Evolutionary conservation across 2,797 vertebrate genomes (phyloP).

Genomic region (Arnoldichthys spilopterus): DNA sequence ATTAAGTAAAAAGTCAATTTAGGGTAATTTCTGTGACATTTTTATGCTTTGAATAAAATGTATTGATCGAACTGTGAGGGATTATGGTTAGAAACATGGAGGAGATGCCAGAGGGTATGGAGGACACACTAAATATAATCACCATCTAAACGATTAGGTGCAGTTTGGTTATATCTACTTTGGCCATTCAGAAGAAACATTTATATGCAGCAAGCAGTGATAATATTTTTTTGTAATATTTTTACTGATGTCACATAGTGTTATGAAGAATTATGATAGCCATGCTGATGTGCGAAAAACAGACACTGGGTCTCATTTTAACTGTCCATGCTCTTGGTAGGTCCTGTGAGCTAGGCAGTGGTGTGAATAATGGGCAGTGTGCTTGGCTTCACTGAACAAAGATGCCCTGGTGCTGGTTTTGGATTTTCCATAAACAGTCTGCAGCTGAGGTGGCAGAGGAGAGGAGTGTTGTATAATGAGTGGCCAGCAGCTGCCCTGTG

Average conservation of each 20-base stretch:
- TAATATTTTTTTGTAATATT: conserved; percentile 26
- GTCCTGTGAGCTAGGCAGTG: conserved; percentile 6
- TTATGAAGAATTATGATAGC: conserved; percentile 33
- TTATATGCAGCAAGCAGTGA: conserved; percentile 21
- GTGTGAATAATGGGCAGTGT: background rate
- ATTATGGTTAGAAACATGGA: conserved; percentile 37
- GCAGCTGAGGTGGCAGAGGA: background rate
- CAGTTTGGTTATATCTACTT: conserved; percentile 27
- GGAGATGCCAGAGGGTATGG: conserved; percentile 36
- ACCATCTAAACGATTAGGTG: conserved; percentile 29
- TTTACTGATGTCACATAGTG: conserved; percentile 26
- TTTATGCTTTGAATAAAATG: conserved; percentile 42
- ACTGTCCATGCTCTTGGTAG: conserved; percentile 2
- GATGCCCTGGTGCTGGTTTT: conserved; percentile 9
- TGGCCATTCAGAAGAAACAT: conserved; percentile 20
- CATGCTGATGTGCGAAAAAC: conserved; percentile 9
- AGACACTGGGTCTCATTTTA: conserved; percentile 23
- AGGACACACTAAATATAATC: conserved; percentile 54
- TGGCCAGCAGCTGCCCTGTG: conserved; percentile 14
- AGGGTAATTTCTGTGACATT: conserved; percentile 37
- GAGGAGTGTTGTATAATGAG: conserved; percentile 35
- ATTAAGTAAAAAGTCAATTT: conserved; percentile 52
- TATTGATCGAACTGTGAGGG: conserved; percentile 51
- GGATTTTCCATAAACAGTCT: background rate
- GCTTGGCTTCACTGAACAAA: conserved; percentile 37